Evolutionary conservation across 2,113 vertebrate species (phyloP).

Genomic region (Psophia crepitans): DNA sequence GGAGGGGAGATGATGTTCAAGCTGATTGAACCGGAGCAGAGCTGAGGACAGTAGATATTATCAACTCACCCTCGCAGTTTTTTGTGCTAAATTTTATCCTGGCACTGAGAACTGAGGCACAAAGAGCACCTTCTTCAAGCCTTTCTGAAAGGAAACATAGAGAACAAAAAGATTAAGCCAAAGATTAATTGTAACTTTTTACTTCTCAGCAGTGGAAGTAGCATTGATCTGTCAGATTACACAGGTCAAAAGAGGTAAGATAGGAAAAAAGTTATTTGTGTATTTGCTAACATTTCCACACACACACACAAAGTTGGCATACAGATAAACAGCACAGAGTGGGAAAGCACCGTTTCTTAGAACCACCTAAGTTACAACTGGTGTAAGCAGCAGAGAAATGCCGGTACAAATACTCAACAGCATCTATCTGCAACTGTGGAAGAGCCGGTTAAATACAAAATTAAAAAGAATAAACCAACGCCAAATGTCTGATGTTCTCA

Average conservation of each 20-base stretch:
- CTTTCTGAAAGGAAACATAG: background rate
- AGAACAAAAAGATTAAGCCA: background rate
- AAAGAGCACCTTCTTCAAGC: background rate
- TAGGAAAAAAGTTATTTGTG: background rate
- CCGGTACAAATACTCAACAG: background rate
- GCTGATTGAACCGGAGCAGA: conserved; percentile 19
- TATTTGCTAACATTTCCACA: background rate
- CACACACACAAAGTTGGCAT: background rate
- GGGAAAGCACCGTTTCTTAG: background rate
- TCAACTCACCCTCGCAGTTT: background rate
- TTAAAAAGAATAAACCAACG: background rate
- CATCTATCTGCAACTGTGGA: background rate
- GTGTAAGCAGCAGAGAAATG: background rate
- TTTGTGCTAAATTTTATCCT: background rate
- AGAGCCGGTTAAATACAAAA: background rate
- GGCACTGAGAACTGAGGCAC: background rate
- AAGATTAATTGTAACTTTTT: background rate
- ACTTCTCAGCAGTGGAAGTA: background rate
- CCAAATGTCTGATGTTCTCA: background rate
- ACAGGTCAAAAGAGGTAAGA: background rate
- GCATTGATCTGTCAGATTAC: background rate
- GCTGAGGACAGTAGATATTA: background rate
- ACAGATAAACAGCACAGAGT: background rate
- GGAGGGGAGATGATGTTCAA: conserved; percentile 11
- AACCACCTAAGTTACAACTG: background rate